A percentile compares a stretch with the other conserved stretches of the same genome.
Conservation (phyloP, 2,797 vertebrate species). For the Bovichtus diacanthus region DNA sequence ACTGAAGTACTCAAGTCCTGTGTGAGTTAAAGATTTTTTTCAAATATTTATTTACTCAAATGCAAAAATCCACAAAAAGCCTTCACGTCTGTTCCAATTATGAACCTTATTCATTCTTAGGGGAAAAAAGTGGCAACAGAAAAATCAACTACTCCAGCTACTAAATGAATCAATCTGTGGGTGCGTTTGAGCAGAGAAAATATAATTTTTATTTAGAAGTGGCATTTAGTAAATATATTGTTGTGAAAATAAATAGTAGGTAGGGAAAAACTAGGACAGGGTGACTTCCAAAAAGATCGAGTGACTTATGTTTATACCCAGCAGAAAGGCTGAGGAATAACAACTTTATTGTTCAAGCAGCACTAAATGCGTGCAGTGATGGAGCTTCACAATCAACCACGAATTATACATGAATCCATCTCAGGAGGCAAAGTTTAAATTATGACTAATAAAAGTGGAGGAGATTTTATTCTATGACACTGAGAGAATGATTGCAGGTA, state of each 20-base stretch:
- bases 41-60: not conserved
- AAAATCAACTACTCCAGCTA: constrained; percentile 5
- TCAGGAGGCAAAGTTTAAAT: constrained; percentile 20
- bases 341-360: constrained; percentile 9
- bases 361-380: not conserved
- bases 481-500: constrained; percentile 44
- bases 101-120: constrained; percentile 5
- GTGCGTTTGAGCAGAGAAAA: not conserved
- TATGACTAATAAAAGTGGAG: constrained; percentile 34
- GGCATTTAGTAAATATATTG: constrained; percentile 17
- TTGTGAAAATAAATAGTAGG: constrained; percentile 16
- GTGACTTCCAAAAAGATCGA: constrained; percentile 15
- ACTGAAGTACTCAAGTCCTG: not conserved
- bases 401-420: constrained; percentile 40
- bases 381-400: constrained; percentile 20
- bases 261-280: constrained; percentile 12
- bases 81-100: not conserved
- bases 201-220: constrained; percentile 13
- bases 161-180: constrained; percentile 6
- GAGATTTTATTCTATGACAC: constrained; percentile 18
- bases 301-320: constrained; percentile 14
- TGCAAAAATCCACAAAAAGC: not conserved
- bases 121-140: not conserved
- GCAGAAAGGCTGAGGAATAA: constrained; percentile 14
- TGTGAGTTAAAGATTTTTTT: not conserved